Base-by-base conservation (phyloP, 2,797 vertebrate species). In the Epinephelus coioides region DNA sequence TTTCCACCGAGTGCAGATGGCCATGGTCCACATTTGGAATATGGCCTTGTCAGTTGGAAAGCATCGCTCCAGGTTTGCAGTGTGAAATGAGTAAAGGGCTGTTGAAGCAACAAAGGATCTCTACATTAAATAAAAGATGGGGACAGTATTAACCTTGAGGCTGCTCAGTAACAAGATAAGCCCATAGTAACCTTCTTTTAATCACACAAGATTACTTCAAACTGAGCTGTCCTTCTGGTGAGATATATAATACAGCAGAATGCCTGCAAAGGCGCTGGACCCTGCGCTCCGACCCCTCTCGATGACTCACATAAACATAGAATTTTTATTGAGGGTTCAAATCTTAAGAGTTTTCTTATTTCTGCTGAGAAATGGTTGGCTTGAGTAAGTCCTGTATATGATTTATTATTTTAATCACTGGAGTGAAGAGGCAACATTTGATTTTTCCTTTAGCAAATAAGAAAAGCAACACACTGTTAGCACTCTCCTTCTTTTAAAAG, bases 1-100 rank as follows among this genome's bases (percentile, higher is more conserved):
- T 90, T 86, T 83, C 78, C 69, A 47, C 56, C 25, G 53, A 84
- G 84, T 65, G 66, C 65, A 78, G 71, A 85, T 87, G 84, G 81
- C 81, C 84, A 69, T 76, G 77, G 85, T 79, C 65, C 69, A 83
- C 75, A 76, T 85, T 82, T 81, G 72, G 84, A 87, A 85, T 73
- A 19, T 65, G 73, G 84, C 87, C 89, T 90, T 89, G 87, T 88
- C 89, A 88, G 83, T 76, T 87, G 65, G 68, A 93, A 87, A 81
- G 73, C 78, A 65, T 86, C 84, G 86, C 82, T 80, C 70, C 49
- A 6, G 82, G 50, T 79, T 82, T 62, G 75, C 71, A 85, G 76
- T 80, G 72, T 70, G 70, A 84, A 87, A 83, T 84, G 62, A 83
- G 72, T 76, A 75, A 80, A 84, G 66, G 72, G 76, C 64, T 13